Base-by-base conservation (phyloP, 2,113 vertebrate genomes). In the Gulo gulo region DNA sequence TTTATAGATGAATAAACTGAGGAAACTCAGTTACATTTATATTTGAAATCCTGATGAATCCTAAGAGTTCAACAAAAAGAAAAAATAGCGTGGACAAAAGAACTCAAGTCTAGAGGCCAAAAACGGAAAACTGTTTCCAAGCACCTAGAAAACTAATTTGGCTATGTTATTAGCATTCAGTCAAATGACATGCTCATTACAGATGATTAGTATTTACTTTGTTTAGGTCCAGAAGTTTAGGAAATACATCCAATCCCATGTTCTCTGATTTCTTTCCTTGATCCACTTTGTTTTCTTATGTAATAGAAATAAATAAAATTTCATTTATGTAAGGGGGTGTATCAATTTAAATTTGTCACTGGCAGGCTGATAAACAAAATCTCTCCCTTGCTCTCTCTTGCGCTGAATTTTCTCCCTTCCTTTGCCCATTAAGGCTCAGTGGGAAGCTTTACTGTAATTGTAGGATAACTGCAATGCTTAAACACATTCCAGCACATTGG, bases 231-330 rank as follows among this genome's bases (percentile, higher is more conserved):
- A 71, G 57, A 84, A 90, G 26, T 79, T 74, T 36, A 87, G 78
- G 24, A 87, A 97, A 95, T 55, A 90, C 5, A 39, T 7, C 11
- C 52, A 85, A 29, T 36, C 14, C 13, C 55, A 7, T 20, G 36
- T 74, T 78, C 50, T 95, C 83, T 82, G 55, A 57, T 88, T 88
- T 92, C 36, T 9, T 96, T 80, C 73, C 34, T 96, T 89, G 81
- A 63, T 61, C 29, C 7, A 4, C 65, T 88, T 31, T 67, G 81
- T 87, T 96, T 97, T 81, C n/a, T 85, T 76, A 65, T 50, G 24
- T 20, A 82, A 76, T 29, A 52, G 47, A 97, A 94, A 89, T 87
- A 96, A 95, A 87, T 92, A 52, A 71, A 95, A n/a, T 45, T 61
- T 92, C 6, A 29, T 86, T 91, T 95, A 55, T 63, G 55, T 42